Conservation (phyloP, 2,888 invertebrate genomes). For the Cremastinae sp. region DNA sequence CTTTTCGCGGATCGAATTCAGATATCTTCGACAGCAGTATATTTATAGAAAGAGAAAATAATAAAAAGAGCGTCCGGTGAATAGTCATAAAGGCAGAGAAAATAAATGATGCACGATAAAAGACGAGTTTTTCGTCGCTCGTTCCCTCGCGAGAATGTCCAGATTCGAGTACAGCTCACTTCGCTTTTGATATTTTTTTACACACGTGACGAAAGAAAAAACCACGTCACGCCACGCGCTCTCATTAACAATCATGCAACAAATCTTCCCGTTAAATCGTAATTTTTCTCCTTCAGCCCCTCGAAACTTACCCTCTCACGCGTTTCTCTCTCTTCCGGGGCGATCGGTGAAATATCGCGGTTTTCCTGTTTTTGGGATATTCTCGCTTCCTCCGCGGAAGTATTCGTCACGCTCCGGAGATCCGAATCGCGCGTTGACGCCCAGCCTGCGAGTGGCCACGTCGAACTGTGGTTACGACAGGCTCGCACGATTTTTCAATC, state of each 20-base stretch:
- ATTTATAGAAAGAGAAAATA: conserved; percentile 28
- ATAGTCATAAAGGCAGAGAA: conserved; percentile 55
- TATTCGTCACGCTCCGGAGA: conserved; percentile 68
- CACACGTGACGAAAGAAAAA: too few species aligned
- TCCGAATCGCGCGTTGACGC: conserved; percentile 27
- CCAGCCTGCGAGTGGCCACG: conserved; percentile 49
- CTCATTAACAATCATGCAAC: conserved; percentile 70
- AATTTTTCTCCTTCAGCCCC: conserved; percentile 8
- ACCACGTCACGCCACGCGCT: conserved; percentile 70
- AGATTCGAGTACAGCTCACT: too few species aligned
- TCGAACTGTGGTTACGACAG: conserved; percentile 62
- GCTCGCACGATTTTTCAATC: conserved; percentile 74
- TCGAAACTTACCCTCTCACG: conserved; percentile 20
- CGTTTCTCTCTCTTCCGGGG: conserved; percentile 4
- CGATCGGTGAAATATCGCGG: conserved; percentile 57
- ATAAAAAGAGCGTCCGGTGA: conserved; percentile 34
- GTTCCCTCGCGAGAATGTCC: not conserved
- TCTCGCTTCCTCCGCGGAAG: conserved; percentile 37
- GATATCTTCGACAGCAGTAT: conserved; percentile 31
- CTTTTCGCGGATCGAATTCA: conserved; percentile 40
- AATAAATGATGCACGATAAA: conserved; percentile 61
- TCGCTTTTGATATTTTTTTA: too few species aligned
- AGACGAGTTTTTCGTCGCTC: conserved; percentile 30
- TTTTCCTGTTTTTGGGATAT: conserved; percentile 56
- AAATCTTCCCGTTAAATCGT: conserved; percentile 42